Percentiles rank a stretch among this genome's conserved stretches.
These are phyloP conservation scores for Ascidia mentula DNA, from an alignment of 23 tunicate species.

Conservation along the genomic window DNA sequence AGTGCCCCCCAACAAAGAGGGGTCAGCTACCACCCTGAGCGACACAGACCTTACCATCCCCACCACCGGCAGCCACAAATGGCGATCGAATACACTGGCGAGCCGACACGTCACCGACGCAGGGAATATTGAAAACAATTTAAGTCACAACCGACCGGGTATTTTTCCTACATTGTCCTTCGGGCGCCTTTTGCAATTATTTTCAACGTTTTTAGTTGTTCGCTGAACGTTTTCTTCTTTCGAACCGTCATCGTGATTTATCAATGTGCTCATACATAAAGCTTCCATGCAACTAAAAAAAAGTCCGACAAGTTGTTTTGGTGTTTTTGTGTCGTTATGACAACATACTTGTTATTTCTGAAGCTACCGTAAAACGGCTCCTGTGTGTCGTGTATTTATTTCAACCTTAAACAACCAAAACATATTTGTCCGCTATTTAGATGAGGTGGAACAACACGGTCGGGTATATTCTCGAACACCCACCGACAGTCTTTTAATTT, in stretches of 20 bases:
- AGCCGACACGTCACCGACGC: not conserved
- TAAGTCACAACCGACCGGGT: not conserved
- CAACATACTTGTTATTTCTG: too few species aligned
- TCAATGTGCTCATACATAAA: too few species aligned
- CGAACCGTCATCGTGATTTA: too few species aligned
- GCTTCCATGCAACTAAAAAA: too few species aligned
- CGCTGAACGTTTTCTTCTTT: not conserved
- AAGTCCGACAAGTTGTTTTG: too few species aligned
- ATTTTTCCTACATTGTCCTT: not conserved
- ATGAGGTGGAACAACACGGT: too few species aligned
- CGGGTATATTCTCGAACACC: too few species aligned
- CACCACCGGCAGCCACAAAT: constrained; percentile 30
- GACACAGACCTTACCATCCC: constrained; percentile 34
- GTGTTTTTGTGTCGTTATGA: too few species aligned
- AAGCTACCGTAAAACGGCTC: too few species aligned
- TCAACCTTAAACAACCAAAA: not conserved
- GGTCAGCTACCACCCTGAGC: not conserved
- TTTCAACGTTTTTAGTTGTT: not conserved
- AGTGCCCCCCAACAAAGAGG: not conserved
- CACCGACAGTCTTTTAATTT: too few species aligned
- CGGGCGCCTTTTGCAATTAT: constrained; percentile 1
- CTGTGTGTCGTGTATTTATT: too few species aligned
- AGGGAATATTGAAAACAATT: not conserved
- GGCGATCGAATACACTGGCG: constrained; percentile 37
- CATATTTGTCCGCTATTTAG: too few species aligned